phyloP scores from a whole-genome alignment of 2,888 invertebrate genomes.

The Erynnis tages region DNA sequence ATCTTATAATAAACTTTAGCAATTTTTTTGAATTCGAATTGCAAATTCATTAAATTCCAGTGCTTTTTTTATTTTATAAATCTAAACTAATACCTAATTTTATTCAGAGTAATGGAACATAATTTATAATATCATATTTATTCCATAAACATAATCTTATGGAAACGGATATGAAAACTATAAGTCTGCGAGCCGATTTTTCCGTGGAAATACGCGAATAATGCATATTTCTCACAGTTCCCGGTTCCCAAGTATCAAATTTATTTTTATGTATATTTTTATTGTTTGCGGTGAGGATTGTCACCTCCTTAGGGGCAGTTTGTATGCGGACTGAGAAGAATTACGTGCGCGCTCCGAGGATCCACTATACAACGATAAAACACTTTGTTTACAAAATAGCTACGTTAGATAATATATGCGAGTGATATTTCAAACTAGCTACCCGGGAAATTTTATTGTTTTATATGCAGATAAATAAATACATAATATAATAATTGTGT shows the following conservation, averaged over 20 bases:
- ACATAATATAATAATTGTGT: too few relatives aligned
- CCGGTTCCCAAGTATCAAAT: constrained; percentile 67
- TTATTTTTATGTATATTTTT: constrained; percentile 78
- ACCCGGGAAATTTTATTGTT: too few relatives aligned
- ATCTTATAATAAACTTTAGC: too few relatives aligned
- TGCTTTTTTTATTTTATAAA: too few relatives aligned
- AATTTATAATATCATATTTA: too few relatives aligned
- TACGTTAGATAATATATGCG: constrained; percentile 4
- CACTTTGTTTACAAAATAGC: constrained; percentile 70
- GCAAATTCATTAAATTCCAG: too few relatives aligned
- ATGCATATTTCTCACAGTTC: constrained; percentile 63
- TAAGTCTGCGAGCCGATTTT: background rate
- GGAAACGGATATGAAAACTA: background rate
- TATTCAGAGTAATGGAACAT: too few relatives aligned
- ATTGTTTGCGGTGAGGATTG: constrained; percentile 76
- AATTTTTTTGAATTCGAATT: too few relatives aligned
- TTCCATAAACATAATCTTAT: background rate
- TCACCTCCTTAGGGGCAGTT: constrained; percentile 76
- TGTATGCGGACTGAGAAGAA: constrained; percentile 75
- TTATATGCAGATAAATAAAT: too few relatives aligned
- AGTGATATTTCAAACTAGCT: too few relatives aligned
- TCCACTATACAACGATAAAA: constrained; percentile 74
- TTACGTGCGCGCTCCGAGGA: constrained; percentile 65
- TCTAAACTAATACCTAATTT: too few relatives aligned
- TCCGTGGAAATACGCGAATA: constrained; percentile 33